A percentile compares a stretch with the other conserved stretches of the same genome.
phyloP scores from a whole-genome alignment of 2,888 invertebrate species.

The Plemyria rubiginata region DNA sequence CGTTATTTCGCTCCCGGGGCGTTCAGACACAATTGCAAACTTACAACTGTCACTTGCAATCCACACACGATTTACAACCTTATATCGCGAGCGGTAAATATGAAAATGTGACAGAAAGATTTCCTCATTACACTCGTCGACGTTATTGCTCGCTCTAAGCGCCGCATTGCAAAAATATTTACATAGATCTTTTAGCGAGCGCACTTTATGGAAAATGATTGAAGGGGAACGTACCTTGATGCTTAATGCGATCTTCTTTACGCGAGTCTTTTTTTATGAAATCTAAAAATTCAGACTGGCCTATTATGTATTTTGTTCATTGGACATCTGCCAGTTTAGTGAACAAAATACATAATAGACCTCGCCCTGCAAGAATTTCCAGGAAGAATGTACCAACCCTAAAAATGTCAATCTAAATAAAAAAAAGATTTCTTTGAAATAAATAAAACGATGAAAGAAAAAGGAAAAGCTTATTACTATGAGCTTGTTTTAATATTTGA shows the following conservation, averaged over 20 bases:
- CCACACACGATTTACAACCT: slow-evolving; percentile 58
- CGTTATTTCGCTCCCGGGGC: slow-evolving; percentile 76
- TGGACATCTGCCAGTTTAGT: no score
- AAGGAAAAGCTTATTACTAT: no score
- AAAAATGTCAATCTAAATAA: no score
- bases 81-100: slow-evolving; percentile 50
- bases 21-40: slow-evolving; percentile 58
- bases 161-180: slow-evolving; percentile 75
- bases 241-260: neutral
- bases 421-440: no score
- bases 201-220: slow-evolving; percentile 32
- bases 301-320: no score
- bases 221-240: neutral
- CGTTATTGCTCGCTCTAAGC: slow-evolving; percentile 73
- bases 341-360: no score
- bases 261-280: neutral
- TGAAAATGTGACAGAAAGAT: slow-evolving; percentile 58
- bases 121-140: slow-evolving; percentile 73
- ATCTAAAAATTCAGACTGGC: neutral
- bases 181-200: slow-evolving; percentile 59
- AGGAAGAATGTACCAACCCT: no score
- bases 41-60: slow-evolving; percentile 53
- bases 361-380: no score
- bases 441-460: no score
- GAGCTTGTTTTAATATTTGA: no score